phyloP scores from a whole-genome alignment of 2,888 invertebrate genomes.

The Drosophila nr. perissopoda region DNA sequence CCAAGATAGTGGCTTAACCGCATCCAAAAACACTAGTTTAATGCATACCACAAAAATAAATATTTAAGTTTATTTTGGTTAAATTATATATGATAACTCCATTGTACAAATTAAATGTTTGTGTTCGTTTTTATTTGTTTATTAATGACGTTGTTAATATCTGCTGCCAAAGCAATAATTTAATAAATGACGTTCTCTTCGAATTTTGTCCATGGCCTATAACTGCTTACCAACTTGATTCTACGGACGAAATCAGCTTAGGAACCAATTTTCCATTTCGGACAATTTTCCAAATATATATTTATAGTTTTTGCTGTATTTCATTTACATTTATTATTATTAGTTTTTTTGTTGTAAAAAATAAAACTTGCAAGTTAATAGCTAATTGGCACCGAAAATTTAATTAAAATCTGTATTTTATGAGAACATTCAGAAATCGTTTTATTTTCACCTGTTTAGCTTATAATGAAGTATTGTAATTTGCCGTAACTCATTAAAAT shows the following conservation, averaged over 20 bases:
- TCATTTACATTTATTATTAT: background rate
- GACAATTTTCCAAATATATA: background rate
- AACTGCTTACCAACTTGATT: background rate
- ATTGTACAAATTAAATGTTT: slow-evolving; percentile 41
- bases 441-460: slow-evolving; percentile 29
- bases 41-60: slow-evolving; percentile 20
- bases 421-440: background rate
- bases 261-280: background rate
- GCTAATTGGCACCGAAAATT: background rate
- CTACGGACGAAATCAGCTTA: background rate
- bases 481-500: background rate
- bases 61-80: slow-evolving; percentile 38
- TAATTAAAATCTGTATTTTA: slow-evolving; percentile 1
- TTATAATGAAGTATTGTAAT: slow-evolving; percentile 1
- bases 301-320: background rate
- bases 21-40: slow-evolving; percentile 45
- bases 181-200: slow-evolving; percentile 49
- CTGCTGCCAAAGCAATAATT: slow-evolving; percentile 51
- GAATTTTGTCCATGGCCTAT: background rate
- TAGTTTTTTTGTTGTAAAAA: background rate
- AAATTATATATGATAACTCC: slow-evolving; percentile 47
- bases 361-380: background rate
- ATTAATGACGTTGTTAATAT: slow-evolving; percentile 26
- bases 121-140: slow-evolving; percentile 26
- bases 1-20: slow-evolving; percentile 34